Conservation (phyloP, 2,113 vertebrate species). For the Jaculus jaculus region DNA sequence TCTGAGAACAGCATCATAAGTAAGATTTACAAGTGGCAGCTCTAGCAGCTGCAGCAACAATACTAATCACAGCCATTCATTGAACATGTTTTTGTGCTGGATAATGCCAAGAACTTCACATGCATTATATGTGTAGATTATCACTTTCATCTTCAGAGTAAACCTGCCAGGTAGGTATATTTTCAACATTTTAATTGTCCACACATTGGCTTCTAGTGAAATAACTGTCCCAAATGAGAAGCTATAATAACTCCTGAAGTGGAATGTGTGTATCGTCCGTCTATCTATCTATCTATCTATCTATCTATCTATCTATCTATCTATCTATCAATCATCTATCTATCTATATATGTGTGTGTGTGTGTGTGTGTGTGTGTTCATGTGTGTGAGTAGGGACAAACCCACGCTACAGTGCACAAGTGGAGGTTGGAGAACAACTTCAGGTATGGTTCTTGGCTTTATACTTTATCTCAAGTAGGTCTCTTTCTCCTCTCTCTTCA, state of each 20-base stretch:
- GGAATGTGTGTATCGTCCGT: no score
- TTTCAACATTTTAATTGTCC: not conserved
- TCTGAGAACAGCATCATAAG: not conserved
- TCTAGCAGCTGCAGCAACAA: not conserved
- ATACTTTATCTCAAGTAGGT: no score
- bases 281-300: no score
- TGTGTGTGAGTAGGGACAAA: no score
- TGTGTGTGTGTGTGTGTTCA: no score
- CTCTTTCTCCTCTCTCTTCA: no score
- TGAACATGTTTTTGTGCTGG: not conserved
- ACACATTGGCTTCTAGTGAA: not conserved
- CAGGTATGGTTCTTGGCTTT: no score
- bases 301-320: no score
- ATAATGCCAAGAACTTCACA: not conserved
- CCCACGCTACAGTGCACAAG: no score
- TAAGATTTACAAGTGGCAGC: constrained; percentile 21
- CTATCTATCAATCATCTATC: no score
- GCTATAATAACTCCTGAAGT: not conserved
- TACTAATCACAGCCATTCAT: not conserved
- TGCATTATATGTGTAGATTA: not conserved
- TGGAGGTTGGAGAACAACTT: no score
- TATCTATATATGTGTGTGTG: no score
- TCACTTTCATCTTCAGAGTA: constrained; percentile 32
- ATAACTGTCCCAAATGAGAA: not conserved
- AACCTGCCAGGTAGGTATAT: not conserved